Evolutionary conservation across 2,797 vertebrate genomes (phyloP), one percentile per base, ranked within the genome.

Genomic region (Heteromormyrus szaboi): DNA sequence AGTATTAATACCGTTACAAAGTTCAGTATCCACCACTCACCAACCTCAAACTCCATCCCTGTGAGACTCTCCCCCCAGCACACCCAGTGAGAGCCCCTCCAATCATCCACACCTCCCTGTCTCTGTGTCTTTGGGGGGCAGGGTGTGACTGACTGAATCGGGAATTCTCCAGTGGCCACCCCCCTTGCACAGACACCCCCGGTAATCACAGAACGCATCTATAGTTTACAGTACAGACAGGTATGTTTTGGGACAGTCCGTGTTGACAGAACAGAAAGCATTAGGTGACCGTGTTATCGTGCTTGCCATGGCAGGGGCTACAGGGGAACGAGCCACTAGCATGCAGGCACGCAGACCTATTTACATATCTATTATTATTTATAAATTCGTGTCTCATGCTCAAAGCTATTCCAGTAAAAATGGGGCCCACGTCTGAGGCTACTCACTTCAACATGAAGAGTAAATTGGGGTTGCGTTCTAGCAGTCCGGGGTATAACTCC

Each of bases 401-500:
- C 11, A 1, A 9, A 51, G n/a, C 84, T 85, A 50, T n/a, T 33
- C 68, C 12, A 2, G 22, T 68, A 68, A 68, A 68, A 59, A 59
- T 9, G 59, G n/a, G 19, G 51, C 12, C 29, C 37, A 62, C 6
- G 33, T 25, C 41, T 68, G 7, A 86, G 65, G 25, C 33, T 54
- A 96, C 98, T 97, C 95, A 99, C 98, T 99, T 99, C 94, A 99
- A 97, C 97, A 98, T 98, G 96, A 99, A 99, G 89, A 99, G 97
- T 91, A 99, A 96, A 95, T 99, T 98, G 88, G 98, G 98, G 91
- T 99, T 99, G 94, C 97, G 97, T 92, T 99, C 98, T 94, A 99
- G 95, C 90, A 99, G 97, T 90, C 97, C 96, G n/a, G 98, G 98
- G 88, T 99, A 99, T 91, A 99, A 96, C 92, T 96, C 97, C 91